Evolutionary conservation across 2,113 vertebrate genomes (phyloP).

Genomic region (Beaufortia kweichowensis): DNA sequence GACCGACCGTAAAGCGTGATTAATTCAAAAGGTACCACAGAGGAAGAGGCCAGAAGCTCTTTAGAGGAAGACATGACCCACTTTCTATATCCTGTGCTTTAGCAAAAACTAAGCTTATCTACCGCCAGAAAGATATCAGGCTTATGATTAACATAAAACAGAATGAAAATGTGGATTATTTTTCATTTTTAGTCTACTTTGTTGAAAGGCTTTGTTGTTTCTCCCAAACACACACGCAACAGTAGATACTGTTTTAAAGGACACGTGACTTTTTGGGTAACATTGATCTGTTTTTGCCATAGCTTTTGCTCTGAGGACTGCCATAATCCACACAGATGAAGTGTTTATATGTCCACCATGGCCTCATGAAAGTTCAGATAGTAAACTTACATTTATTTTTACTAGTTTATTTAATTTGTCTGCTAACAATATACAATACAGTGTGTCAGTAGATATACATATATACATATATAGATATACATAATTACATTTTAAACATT

Average conservation of each 20-base stretch:
- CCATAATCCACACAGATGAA: slow-evolving; percentile 9
- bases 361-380: no score
- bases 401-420: no score
- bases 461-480: no score
- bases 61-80: slow-evolving; percentile 88
- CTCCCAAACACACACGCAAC: background rate
- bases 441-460: no score
- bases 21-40: slow-evolving; percentile 91
- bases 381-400: no score
- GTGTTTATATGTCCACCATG: background rate
- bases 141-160: slow-evolving; percentile 36
- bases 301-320: slow-evolving; percentile 30
- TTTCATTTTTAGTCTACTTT: slow-evolving; percentile 39
- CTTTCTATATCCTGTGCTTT: slow-evolving; percentile 82
- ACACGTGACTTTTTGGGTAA: slow-evolving; percentile 28
- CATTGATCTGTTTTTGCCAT: background rate
- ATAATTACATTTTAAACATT: no score
- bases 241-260: slow-evolving; percentile 9
- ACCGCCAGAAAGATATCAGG: slow-evolving; percentile 42
- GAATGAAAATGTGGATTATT: slow-evolving; percentile 24
- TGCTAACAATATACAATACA: no score
- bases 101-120: slow-evolving; percentile 52
- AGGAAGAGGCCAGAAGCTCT: slow-evolving; percentile 82
- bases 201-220: background rate
- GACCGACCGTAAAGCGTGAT: slow-evolving; percentile 86